Base-by-base conservation (phyloP, 1,140 invertebrate species). In the Planococcus citri region DNA sequence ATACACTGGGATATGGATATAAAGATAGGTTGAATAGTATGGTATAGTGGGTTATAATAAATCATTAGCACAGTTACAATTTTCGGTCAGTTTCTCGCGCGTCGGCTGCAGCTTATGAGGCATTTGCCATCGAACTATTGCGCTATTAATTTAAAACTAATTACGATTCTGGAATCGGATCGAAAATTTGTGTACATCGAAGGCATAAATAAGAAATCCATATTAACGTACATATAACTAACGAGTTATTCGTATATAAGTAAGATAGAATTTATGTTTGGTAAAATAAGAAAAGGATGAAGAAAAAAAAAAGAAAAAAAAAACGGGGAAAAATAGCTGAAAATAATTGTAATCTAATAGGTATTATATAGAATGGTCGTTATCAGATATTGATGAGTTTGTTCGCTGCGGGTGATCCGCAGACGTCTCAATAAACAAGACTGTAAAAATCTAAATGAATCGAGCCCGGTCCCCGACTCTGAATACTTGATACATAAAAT, bases 321-420 rank as follows among this genome's bases (percentile, higher is more conserved):
- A 58, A n/a, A 58, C 3, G 21, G 21, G 21, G 17, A 58, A 58
- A 58, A 64, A 64, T 10, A 17, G 60, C 9, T 24, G 24, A 64
- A 64, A 64, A 64, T 64, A 64, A 64, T 64, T 64, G 60, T 64
- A 64, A 64, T 64, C 60, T 64, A 64, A 64, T 64, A 64, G 22
- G 21, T 33, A 22, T 58, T 20, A n/a, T 64, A 64, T 64, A 64
- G 60, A 64, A 64, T 64, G 10, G 60, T 64, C 60, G 60, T 64
- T 64, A 64, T 64, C 21, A 64, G 60, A 64, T 64, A 64, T 64
- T 64, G 60, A 64, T 64, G 60, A 64, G 60, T 64, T 64, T 64
- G 60, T 27, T 24, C 60, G 25, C 60, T 64, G 60, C 60, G 60
- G 60, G 60, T 64, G 60, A 64, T 64, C 60, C 25, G 25, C 60